Conservation (phyloP, 2,888 invertebrate genomes). For the Acanthosepion esculentum region DNA sequence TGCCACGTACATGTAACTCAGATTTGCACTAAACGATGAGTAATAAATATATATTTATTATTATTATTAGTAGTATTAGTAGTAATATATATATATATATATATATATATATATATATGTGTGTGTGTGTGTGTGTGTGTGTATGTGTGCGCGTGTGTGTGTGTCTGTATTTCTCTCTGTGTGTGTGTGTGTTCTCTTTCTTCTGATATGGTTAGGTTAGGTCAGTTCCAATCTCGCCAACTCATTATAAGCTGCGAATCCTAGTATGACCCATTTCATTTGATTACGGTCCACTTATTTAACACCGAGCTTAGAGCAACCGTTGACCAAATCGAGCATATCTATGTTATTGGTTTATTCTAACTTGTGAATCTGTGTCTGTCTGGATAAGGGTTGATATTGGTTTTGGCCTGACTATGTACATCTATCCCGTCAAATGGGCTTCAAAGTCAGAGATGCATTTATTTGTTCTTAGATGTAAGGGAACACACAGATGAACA, state of each 20-base stretch:
- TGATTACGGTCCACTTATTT: not conserved
- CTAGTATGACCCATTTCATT: not conserved
- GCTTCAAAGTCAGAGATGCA: not conserved
- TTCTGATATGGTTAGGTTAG: not conserved
- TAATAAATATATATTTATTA: no score
- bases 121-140: no score
- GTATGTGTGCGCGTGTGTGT: no score
- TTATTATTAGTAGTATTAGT: no score
- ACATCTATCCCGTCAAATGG: not conserved
- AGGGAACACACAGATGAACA: not conserved
- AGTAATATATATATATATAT: no score
- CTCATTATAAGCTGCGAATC: not conserved
- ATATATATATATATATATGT: no score
- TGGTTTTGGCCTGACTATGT: not conserved
- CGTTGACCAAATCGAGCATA: not conserved
- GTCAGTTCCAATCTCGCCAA: not conserved
- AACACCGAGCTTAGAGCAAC: not conserved
- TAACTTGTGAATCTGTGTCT: not conserved
- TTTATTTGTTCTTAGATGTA: not conserved
- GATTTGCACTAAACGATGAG: no score
- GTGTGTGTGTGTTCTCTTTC: no score
- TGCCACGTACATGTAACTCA: no score
- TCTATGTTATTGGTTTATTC: not conserved
- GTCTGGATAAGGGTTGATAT: not conserved
- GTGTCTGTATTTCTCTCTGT: no score